A percentile compares a stretch with the other conserved stretches of the same genome.
Evolutionary conservation across 2,888 invertebrate species (phyloP).

Genomic region (Heliconius sara): DNA sequence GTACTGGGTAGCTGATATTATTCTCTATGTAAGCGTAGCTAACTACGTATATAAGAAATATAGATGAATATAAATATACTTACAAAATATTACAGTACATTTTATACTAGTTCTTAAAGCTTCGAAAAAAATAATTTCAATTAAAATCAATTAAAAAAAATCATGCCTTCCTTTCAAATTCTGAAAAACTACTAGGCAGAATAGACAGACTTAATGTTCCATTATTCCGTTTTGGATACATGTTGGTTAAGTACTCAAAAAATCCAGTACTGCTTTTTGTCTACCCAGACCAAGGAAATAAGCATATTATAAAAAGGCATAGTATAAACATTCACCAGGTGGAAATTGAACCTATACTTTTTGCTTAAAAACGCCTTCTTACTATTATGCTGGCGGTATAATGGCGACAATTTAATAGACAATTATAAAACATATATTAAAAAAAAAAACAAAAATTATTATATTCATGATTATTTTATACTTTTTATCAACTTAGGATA

Average conservation of each 20-base stretch:
- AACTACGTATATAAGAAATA: neutral
- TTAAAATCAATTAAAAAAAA: neutral
- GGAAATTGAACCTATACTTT: neutral
- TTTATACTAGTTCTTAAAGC: neutral
- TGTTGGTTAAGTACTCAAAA: neutral
- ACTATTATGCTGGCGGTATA: no score
- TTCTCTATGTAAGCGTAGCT: neutral
- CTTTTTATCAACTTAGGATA: conserved; percentile 46
- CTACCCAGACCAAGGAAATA: neutral
- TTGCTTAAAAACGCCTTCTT: neutral
- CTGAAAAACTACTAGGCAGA: neutral
- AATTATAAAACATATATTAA: neutral
- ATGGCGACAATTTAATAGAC: neutral
- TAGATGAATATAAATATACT: neutral
- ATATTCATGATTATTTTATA: neutral
- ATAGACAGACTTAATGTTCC: neutral
- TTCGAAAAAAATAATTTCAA: neutral
- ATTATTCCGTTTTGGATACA: neutral
- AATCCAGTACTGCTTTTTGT: neutral
- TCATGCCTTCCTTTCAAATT: neutral
- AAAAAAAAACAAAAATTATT: no score
- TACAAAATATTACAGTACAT: neutral
- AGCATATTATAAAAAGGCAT: neutral
- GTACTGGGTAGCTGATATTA: conserved; percentile 21
- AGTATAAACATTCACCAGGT: neutral